phyloP scores from a whole-genome alignment of 2,888 invertebrate species.

The Dysmachus trigonus region DNA sequence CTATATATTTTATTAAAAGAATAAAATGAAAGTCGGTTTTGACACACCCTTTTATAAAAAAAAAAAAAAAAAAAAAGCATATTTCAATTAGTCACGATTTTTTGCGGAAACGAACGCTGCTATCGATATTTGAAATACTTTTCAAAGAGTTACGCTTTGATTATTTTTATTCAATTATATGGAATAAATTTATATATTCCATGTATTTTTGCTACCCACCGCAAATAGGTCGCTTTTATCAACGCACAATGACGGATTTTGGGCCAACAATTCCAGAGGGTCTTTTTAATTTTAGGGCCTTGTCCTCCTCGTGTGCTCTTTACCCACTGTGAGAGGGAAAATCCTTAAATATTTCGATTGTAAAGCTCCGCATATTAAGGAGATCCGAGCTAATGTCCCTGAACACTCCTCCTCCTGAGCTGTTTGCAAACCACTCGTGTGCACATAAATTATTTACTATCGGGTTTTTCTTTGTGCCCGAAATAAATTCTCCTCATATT shows the following conservation, averaged over 20 bases:
- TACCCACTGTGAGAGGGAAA: not conserved
- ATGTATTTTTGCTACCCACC: too few species aligned
- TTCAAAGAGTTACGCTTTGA: too few species aligned
- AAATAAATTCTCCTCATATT: not conserved
- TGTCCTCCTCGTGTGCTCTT: not conserved
- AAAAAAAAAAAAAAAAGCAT: too few species aligned
- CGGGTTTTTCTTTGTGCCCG: not conserved
- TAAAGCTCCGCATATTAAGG: not conserved
- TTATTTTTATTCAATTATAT: too few species aligned
- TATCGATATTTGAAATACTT: too few species aligned
- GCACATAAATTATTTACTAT: not conserved
- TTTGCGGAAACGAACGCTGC: too few species aligned
- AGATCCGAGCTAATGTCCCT: not conserved
- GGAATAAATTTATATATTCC: too few species aligned
- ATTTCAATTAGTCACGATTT: too few species aligned
- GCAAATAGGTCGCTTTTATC: too few species aligned
- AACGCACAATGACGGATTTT: not conserved
- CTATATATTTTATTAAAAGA: too few species aligned
- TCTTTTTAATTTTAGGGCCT: not conserved
- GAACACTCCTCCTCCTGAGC: not conserved
- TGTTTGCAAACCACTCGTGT: not conserved
- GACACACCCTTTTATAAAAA: too few species aligned
- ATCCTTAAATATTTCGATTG: not conserved
- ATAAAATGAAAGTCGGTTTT: too few species aligned
- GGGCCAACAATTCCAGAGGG: not conserved